Evolutionary conservation across 1,140 invertebrate species (phyloP).

Genomic region (Eriocheir sinensis): DNA sequence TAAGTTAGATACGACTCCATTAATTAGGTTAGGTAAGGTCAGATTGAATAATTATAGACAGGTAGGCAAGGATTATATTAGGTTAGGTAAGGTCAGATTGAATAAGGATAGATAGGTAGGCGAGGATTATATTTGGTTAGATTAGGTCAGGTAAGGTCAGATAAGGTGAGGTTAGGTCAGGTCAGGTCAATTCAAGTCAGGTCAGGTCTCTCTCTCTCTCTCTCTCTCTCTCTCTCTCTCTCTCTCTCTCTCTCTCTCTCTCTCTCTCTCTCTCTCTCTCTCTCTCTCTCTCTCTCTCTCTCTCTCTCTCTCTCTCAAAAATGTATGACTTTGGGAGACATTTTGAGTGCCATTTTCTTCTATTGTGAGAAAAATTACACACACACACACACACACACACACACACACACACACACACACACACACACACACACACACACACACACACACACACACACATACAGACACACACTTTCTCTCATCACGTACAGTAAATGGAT

Average conservation of each 20-base stretch:
- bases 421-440: slow-evolving; percentile 37
- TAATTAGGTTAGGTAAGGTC: neutral
- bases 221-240: neutral
- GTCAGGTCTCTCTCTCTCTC: too few species aligned
- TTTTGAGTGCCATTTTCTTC: neutral
- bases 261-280: too few species aligned
- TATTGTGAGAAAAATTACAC: neutral
- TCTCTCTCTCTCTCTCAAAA: too few species aligned
- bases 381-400: neutral
- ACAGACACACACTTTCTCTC: neutral
- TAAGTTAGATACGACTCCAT: neutral
- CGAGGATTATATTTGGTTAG: neutral
- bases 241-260: too few species aligned
- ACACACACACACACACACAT: neutral
- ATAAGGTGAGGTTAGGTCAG: too few species aligned
- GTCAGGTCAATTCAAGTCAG: too few species aligned
- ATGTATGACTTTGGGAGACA: neutral
- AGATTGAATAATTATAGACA: too few species aligned
- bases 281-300: too few species aligned
- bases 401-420: slow-evolving; percentile 28
- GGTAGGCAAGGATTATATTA: neutral
- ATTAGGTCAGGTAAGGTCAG: neutral
- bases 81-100: neutral
- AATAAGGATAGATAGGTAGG: neutral
- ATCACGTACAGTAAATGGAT: neutral